Percentiles rank a stretch among this genome's conserved stretches.
These are phyloP conservation scores for Oreocharis arfaki DNA, from an alignment of 2,113 vertebrate species.

Conservation along the genomic window DNA sequence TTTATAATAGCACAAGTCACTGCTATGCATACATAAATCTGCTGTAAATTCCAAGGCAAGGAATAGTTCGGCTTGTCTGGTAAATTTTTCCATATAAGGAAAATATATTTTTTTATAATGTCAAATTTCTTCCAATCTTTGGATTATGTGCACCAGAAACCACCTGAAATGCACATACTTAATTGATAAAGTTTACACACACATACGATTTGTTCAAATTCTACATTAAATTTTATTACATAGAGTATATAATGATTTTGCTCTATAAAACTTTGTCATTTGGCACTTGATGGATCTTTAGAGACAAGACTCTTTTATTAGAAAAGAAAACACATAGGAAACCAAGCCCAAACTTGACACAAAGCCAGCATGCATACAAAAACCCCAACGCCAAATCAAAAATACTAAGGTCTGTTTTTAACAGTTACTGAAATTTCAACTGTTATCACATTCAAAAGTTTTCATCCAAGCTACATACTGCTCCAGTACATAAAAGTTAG, in stretches of 20 bases:
- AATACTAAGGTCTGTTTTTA: neutral
- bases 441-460: neutral
- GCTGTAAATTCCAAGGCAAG: neutral
- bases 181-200: neutral
- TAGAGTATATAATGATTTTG: neutral
- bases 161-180: neutral
- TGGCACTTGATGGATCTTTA: neutral
- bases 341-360: neutral
- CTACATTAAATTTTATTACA: neutral
- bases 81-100: neutral
- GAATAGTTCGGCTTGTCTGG: neutral
- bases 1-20: neutral
- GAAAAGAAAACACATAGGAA: neutral
- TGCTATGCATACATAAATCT: neutral
- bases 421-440: neutral
- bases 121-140: neutral
- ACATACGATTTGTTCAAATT: neutral
- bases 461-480: neutral
- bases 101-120: neutral
- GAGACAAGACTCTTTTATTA: neutral
- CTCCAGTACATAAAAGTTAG: neutral
- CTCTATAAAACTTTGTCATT: neutral
- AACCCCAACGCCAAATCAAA: neutral
- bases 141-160: neutral
- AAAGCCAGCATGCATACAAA: neutral